phyloP scores from a whole-genome alignment of 2,888 invertebrate species.

The Drosophila dives region DNA sequence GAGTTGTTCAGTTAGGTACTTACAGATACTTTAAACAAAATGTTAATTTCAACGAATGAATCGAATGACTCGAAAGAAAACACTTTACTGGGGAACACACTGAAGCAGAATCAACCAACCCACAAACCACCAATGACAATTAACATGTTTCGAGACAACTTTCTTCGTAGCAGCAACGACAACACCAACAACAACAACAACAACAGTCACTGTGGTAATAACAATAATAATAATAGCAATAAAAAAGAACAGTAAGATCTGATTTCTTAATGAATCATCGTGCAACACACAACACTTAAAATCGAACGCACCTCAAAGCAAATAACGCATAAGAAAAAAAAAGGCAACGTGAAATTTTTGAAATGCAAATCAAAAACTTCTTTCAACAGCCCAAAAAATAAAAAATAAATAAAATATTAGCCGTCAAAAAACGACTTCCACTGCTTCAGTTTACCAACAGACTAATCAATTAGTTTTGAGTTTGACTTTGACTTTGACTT shows the following conservation, averaged over 20 bases:
- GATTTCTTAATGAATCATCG: constrained; percentile 57
- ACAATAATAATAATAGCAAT: not conserved
- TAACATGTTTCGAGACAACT: constrained; percentile 75
- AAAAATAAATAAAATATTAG: not conserved
- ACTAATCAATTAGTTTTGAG: constrained; percentile 65
- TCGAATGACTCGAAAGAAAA: constrained; percentile 1
- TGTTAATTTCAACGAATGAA: not conserved
- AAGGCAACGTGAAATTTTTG: constrained; percentile 5
- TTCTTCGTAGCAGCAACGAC: constrained; percentile 54
- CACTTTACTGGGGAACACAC: not conserved
- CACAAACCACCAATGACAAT: constrained; percentile 50
- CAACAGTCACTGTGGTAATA: constrained; percentile 11
- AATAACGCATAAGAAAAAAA: not conserved
- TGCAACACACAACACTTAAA: not conserved
- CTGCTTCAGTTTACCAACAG: constrained; percentile 43
- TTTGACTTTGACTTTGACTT: constrained; percentile 42
- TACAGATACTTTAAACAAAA: not conserved
- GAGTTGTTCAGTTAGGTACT: not conserved
- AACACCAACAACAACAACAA: constrained; percentile 23
- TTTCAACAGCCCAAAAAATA: not conserved
- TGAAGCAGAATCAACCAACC: not conserved
- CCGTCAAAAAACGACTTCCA: constrained; percentile 25
- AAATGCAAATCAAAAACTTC: constrained; percentile 49
- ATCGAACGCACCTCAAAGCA: constrained; percentile 27
- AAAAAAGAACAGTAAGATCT: constrained; percentile 20